Conservation (phyloP, 2,797 vertebrate genomes). For the Loriculus beryllinus region DNA sequence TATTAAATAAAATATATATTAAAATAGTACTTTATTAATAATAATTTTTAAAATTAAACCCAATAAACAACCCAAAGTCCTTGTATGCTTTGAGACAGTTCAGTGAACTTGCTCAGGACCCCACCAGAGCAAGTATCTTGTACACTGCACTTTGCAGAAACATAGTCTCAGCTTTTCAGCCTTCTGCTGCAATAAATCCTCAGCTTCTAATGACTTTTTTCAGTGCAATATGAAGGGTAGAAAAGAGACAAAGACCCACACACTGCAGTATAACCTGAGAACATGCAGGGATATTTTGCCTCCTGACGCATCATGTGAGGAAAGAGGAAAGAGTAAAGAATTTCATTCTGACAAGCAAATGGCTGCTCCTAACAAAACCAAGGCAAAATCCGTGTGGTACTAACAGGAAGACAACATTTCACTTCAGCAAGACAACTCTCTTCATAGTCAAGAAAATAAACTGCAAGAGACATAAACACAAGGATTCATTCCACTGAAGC, state of each 20-base stretch:
- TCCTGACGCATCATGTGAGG: not conserved
- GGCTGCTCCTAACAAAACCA: not conserved
- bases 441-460: not conserved
- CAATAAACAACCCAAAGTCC: not conserved
- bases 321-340: not conserved
- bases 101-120: not conserved
- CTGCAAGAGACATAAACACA: fast-evolving
- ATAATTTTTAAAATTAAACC: not conserved
- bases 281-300: not conserved
- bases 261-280: not conserved
- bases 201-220: not conserved
- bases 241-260: not conserved
- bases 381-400: not conserved
- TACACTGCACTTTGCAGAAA: not conserved
- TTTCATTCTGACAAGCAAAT: not conserved
- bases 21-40: not conserved
- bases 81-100: not conserved
- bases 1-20: too few species aligned
- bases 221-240: not conserved
- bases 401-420: not conserved
- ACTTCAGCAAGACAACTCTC: not conserved
- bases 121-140: not conserved
- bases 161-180: not conserved
- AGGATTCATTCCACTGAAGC: not conserved
- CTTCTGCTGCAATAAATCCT: not conserved